Conservation (phyloP, 2,797 vertebrate species). For the Myiotriccus ornatus region DNA sequence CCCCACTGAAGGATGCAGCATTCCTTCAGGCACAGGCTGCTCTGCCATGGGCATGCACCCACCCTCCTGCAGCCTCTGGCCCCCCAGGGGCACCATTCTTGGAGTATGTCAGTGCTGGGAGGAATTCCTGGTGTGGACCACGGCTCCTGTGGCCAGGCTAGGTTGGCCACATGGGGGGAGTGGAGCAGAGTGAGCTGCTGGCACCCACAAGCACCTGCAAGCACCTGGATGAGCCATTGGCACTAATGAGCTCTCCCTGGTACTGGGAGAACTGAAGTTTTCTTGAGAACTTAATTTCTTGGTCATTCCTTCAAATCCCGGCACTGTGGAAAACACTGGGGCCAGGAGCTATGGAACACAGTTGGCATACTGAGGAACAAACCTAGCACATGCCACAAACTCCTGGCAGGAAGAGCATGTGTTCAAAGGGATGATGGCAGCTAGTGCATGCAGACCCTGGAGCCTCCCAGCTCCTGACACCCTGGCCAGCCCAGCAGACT, state of each 20-base stretch:
- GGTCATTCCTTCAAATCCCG: not conserved
- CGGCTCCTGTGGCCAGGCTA: fast-evolving
- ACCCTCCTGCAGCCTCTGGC: not conserved
- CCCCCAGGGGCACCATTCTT: not conserved
- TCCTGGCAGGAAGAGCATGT: fast-evolving
- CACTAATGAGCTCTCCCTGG: not conserved
- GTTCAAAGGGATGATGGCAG: not conserved
- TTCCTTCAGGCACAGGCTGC: not conserved
- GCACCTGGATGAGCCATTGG: not conserved
- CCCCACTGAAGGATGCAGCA: fast-evolving
- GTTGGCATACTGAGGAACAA: fast-evolving
- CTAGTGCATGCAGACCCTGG: fast-evolving
- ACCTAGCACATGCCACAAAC: not conserved
- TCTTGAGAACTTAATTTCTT: not conserved
- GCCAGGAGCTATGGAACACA: fast-evolving
- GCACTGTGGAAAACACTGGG: not conserved
- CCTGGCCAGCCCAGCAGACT: not conserved
- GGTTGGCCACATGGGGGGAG: not conserved
- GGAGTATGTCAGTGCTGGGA: not conserved
- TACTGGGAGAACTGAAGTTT: not conserved
- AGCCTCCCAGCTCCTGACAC: fast-evolving
- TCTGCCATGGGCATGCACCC: fast-evolving
- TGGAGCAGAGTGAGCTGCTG: not conserved
- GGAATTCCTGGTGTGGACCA: fast-evolving
- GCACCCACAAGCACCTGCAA: not conserved